These are phyloP conservation scores for Dascillus cervinus DNA, from an alignment of 2,888 invertebrate species.

Conservation along the genomic window DNA sequence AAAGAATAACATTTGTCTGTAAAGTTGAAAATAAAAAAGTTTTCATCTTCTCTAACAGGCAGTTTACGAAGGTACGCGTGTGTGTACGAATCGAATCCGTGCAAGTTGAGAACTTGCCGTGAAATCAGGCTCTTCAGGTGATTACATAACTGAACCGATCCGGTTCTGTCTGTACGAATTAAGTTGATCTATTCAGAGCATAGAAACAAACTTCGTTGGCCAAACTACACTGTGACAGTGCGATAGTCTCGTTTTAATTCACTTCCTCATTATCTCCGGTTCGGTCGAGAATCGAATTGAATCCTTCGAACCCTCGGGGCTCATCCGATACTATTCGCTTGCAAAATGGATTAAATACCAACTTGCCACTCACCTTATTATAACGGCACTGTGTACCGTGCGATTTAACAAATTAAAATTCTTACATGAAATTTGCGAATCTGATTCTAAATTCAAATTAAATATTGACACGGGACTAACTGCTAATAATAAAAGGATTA, in stretches of 20 bases:
- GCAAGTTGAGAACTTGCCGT: too few species aligned
- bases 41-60: too few species aligned
- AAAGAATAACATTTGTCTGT: too few species aligned
- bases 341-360: constrained; percentile 19
- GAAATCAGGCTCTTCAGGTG: too few species aligned
- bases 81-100: too few species aligned
- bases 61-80: too few species aligned
- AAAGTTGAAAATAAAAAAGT: too few species aligned
- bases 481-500: constrained; percentile 30
- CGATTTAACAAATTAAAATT: constrained; percentile 22
- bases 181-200: constrained; percentile 15
- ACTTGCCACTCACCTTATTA: constrained; percentile 23
- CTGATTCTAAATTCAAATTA: constrained; percentile 11
- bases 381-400: constrained; percentile 13
- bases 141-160: too few species aligned
- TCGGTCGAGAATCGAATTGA: constrained; percentile 20
- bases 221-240: constrained; percentile 17
- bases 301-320: constrained; percentile 20
- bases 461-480: constrained; percentile 21
- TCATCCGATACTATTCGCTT: constrained; percentile 16
- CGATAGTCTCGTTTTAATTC: constrained; percentile 23
- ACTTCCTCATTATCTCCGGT: constrained; percentile 21
- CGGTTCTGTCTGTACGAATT: too few species aligned
- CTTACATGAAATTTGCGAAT: constrained; percentile 14
- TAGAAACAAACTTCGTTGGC: constrained; percentile 16